These are phyloP conservation scores for Malurus leucopterus DNA, from an alignment of 2,797 vertebrate species.

Conservation along the genomic window DNA sequence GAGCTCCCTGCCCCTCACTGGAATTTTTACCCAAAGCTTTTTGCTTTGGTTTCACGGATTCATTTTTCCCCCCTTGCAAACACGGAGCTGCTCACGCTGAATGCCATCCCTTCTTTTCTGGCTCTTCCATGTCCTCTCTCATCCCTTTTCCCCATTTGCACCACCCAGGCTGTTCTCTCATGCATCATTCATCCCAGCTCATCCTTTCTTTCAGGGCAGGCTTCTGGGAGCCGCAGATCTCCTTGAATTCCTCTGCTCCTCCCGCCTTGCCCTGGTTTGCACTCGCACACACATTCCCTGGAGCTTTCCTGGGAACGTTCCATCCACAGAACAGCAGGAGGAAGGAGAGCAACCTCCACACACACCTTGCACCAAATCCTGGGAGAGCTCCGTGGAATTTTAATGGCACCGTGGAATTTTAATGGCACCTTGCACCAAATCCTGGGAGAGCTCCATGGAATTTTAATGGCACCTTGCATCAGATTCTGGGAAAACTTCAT, in stretches of 20 bases:
- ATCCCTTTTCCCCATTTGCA: background rate
- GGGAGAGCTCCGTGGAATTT: background rate
- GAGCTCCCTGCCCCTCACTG: background rate
- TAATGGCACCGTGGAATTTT: background rate
- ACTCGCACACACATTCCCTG: background rate
- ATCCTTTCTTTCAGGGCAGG: background rate
- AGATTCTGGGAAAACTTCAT: background rate
- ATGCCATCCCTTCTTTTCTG: background rate
- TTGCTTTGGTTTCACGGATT: background rate
- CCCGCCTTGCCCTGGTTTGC: background rate
- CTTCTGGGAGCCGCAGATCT: background rate
- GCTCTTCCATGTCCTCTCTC: background rate
- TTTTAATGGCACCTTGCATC: too few relatives aligned
- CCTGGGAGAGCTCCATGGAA: background rate
- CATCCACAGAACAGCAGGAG: background rate
- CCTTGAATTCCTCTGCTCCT: background rate
- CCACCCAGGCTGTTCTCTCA: background rate
- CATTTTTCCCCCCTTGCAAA: background rate
- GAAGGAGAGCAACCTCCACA: background rate
- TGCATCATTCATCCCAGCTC: slow-evolving; percentile 37
- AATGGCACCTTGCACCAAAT: background rate
- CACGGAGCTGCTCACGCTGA: background rate
- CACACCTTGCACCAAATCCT: background rate
- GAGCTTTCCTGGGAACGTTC: background rate
- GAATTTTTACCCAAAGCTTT: background rate